Base-by-base conservation (phyloP, 2,797 vertebrate species). In the Falco peregrinus region DNA sequence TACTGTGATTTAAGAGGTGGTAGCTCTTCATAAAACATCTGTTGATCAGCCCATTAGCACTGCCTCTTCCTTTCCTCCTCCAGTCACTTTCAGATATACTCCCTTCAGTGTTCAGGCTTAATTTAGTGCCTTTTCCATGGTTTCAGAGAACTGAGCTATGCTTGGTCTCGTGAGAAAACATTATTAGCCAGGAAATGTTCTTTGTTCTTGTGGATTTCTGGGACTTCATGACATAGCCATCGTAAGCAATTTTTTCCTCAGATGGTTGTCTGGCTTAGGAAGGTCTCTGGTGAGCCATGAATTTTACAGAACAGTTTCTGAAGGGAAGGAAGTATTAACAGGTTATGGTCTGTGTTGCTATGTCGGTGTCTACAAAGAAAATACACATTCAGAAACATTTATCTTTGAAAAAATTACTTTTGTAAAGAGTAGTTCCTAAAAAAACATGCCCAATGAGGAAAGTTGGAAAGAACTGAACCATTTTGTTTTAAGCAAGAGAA, bases 251-350 rank as follows among this genome's bases (percentile, higher is more conserved):
- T 93, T 95, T 95, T 88, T 81, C 24, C 67, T 81, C 22, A 19
- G 47, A 22, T 59, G 53, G 15, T 25, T 84, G 22, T 29, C 59
- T 86, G 81, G 31, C 11, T 84, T 57, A 53, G 17, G 48, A 45
- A 92, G 29, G 75, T 91, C 70, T 93, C 93, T 92, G 67, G 67
- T 95, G 91, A 87, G 13, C 51, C 35, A 57, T 33, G 79, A 95
- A 89, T 93, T 95, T 69, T 48, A 39, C 10, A 73, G 43, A 92
- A 28, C 14, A 35, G 41, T 29, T 89, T 87, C 81, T 90, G 45
- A 84, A 89, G 79, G 59, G 56, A 77, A 84, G 28, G 39, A 74
- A 74, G 5, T 31, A 73, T 79, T 79, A 82, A 73, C 59, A 82
- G 78, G 54, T 90, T 90, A 41, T 68, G 54, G 29, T 82, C 63